Conservation (phyloP, 2,797 vertebrate species). For the Harpagifer antarcticus region DNA sequence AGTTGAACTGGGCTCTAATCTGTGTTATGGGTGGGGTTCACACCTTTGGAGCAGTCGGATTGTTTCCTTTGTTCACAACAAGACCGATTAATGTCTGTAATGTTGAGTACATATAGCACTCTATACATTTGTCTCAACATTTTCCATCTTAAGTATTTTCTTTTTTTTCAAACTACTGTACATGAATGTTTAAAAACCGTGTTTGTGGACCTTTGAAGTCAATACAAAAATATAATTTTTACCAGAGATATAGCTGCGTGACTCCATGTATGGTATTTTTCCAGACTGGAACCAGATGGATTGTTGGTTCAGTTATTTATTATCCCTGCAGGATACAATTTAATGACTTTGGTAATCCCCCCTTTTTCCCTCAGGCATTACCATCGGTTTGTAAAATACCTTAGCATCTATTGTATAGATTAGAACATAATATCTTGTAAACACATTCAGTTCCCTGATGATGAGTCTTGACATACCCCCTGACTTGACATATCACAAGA, state of each 20-base stretch:
- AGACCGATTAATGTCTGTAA: slow-evolving; percentile 48
- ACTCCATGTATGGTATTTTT: background rate
- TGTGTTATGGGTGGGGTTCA: slow-evolving; percentile 41
- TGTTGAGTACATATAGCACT: slow-evolving; percentile 17
- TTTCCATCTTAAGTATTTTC: slow-evolving; percentile 15
- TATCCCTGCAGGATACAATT: background rate
- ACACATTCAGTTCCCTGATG: background rate
- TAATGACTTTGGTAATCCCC: background rate
- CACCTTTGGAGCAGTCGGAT: slow-evolving; percentile 38
- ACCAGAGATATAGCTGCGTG: background rate
- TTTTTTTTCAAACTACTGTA: too few species aligned
- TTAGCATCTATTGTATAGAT: background rate
- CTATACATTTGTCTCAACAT: background rate
- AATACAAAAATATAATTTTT: background rate
- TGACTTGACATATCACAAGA: background rate
- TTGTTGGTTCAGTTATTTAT: slow-evolving; percentile 5
- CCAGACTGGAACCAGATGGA: background rate
- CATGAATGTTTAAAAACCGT: too few species aligned
- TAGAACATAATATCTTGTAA: background rate
- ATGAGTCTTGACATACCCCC: background rate
- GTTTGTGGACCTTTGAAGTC: background rate
- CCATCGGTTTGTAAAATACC: background rate
- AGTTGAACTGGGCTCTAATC: background rate
- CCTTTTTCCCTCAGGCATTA: background rate
- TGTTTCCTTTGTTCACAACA: slow-evolving; percentile 49